phyloP scores from a whole-genome alignment of 2,888 invertebrate genomes.

The Himalopsyche anomala region DNA sequence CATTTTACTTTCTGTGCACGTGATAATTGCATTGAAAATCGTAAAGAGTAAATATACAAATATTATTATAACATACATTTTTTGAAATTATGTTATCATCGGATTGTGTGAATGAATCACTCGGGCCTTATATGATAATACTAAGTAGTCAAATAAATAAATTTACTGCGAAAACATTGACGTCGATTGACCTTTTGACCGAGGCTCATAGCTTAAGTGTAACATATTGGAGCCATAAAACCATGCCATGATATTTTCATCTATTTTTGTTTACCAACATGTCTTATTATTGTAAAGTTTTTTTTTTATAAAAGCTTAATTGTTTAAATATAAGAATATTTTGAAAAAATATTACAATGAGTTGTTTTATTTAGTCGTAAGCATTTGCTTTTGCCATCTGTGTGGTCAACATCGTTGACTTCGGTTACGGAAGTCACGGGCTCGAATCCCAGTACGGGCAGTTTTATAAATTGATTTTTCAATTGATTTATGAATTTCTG shows the following conservation, averaged over 20 bases:
- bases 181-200: slow-evolving; percentile 57
- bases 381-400: too few species aligned
- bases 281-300: slow-evolving; percentile 64
- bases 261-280: slow-evolving; percentile 62
- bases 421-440: too few species aligned
- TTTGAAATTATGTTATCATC: slow-evolving; percentile 55
- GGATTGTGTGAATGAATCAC: slow-evolving; percentile 59
- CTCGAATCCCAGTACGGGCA: too few species aligned
- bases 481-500: too few species aligned
- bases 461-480: too few species aligned
- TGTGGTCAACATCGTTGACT: too few species aligned
- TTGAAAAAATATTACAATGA: slow-evolving; percentile 53
- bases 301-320: slow-evolving; percentile 65
- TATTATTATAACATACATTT: slow-evolving; percentile 54
- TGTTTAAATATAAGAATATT: slow-evolving; percentile 64
- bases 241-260: slow-evolving; percentile 64
- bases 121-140: slow-evolving; percentile 62
- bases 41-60: slow-evolving; percentile 55
- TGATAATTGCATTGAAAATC: slow-evolving; percentile 63
- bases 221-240: slow-evolving; percentile 63
- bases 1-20: slow-evolving; percentile 59
- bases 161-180: slow-evolving; percentile 59
- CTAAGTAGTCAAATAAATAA: slow-evolving; percentile 59
- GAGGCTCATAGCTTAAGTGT: slow-evolving; percentile 63
- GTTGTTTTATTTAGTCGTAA: slow-evolving; percentile 2